Conservation (phyloP, 2,797 vertebrate species). For the Limosa lapponica region DNA sequence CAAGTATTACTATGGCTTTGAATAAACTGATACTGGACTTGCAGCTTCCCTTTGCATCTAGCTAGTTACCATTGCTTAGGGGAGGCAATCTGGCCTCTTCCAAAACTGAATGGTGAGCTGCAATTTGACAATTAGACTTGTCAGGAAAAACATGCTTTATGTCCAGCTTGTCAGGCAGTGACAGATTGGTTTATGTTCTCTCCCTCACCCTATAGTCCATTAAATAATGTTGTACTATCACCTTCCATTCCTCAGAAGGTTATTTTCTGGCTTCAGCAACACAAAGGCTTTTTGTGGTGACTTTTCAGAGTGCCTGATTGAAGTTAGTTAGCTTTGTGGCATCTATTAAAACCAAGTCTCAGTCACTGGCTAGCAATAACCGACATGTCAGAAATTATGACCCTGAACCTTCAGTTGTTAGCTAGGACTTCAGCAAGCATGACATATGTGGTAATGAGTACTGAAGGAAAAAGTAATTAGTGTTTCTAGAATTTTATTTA, state of each 20-base stretch:
- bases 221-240: background rate
- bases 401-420: constrained; percentile 14
- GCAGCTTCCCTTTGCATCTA: background rate
- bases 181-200: background rate
- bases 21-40: background rate
- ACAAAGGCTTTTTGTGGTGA: constrained; percentile 27
- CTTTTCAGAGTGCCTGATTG: background rate
- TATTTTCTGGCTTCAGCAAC: constrained; percentile 26
- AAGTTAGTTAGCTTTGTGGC: background rate
- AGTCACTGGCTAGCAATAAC: background rate
- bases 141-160: background rate
- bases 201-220: background rate
- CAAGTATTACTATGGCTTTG: background rate
- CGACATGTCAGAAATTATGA: background rate
- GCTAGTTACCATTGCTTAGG: background rate
- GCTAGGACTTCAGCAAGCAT: background rate
- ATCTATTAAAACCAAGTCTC: constrained; percentile 27
- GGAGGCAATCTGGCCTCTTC: background rate
- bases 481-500: constrained; percentile 41
- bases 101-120: background rate
- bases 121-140: background rate
- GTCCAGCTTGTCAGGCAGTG: background rate
- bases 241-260: background rate
- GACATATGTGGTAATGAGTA: constrained; percentile 16
- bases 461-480: constrained; percentile 46